Conservation (phyloP, 2,113 vertebrate species). For the Scalopus aquaticus region DNA sequence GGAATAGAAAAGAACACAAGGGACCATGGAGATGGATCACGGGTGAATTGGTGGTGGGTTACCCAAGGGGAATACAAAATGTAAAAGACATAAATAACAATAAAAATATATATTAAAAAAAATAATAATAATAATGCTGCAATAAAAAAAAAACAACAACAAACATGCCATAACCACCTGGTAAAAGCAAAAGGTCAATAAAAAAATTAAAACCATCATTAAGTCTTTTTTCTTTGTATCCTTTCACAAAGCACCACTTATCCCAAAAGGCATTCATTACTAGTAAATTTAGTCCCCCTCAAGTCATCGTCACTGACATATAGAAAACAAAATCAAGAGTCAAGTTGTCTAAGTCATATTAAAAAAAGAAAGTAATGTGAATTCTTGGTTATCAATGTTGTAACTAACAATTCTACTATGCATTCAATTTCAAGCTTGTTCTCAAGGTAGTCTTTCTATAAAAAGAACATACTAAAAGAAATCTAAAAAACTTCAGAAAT, state of each 20-base stretch:
- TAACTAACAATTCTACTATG: background rate
- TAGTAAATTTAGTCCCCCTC: background rate
- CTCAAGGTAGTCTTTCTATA: background rate
- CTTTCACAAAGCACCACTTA: constrained; percentile 10
- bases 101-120: no score
- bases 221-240: background rate
- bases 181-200: constrained; percentile 2
- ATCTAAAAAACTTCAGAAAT: background rate
- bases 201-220: constrained; percentile 11
- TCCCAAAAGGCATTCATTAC: background rate
- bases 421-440: constrained; percentile 2
- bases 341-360: background rate
- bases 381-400: background rate
- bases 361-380: background rate
- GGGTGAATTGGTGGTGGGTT: no score
- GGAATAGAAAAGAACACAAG: no score
- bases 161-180: background rate
- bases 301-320: background rate
- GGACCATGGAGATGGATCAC: no score
- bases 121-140: no score
- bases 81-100: no score
- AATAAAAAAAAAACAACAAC: background rate
- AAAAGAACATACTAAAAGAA: background rate
- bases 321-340: background rate
- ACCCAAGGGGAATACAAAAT: no score